Conservation (phyloP, 2,797 vertebrate genomes). For the Pelodytes ibericus region DNA sequence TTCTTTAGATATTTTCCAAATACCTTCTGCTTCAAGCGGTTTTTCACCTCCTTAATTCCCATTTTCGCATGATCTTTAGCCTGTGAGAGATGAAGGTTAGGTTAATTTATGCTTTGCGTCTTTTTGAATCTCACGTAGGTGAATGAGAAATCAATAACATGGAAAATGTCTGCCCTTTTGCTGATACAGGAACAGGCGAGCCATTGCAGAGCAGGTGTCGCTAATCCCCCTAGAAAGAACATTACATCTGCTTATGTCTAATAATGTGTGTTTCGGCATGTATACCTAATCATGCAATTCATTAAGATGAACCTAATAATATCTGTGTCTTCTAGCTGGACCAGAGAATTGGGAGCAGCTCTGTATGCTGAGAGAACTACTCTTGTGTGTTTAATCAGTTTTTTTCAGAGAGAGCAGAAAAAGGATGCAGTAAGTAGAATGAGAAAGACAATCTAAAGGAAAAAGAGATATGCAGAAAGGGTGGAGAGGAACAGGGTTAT, state of each 20-base stretch:
- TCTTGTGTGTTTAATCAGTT: no score
- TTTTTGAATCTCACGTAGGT: no score
- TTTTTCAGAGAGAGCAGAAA: no score
- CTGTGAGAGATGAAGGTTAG: slow-evolving; percentile 76
- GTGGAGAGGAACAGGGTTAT: no score
- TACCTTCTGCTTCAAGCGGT: slow-evolving; percentile 97
- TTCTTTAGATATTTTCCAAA: slow-evolving; percentile 57
- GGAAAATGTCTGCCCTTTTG: neutral
- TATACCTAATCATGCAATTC: no score
- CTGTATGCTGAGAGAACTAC: no score
- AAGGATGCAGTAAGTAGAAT: no score
- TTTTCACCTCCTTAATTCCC: slow-evolving; percentile 98
- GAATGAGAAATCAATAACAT: neutral
- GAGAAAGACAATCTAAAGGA: no score
- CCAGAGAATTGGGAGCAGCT: no score
- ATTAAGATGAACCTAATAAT: no score
- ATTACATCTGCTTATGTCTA: neutral
- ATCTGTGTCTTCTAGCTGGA: no score
- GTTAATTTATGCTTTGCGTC: neutral
- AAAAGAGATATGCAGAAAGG: no score
- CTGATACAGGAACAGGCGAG: neutral
- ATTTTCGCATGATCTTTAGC: slow-evolving; percentile 98
- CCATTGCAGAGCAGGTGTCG: neutral
- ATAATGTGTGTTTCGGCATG: neutral
- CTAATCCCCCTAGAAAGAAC: neutral